Base-by-base conservation (phyloP, 2,797 vertebrate species). In the Sebastes diaconus region DNA sequence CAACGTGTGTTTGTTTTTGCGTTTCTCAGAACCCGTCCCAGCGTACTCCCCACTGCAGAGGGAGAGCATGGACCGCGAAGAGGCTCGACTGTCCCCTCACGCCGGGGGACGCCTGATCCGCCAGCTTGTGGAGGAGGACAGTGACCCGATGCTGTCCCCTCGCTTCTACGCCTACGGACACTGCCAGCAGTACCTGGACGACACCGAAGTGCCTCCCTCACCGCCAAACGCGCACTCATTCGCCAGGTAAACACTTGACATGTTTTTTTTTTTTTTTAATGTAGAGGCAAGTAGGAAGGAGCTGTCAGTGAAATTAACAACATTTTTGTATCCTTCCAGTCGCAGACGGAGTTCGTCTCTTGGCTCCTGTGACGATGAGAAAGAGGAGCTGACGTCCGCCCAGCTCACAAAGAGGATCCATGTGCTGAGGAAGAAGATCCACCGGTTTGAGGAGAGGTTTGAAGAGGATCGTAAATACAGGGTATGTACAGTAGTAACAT, bases 191-290 rank as follows among this genome's bases (percentile, higher is more conserved):
- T 99, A 99, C 89, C 95, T 99, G 90, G 97, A 99, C 12, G 99
- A 99, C 92, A 97, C 99, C 0, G 99, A 99, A 93, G 98, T 99
- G 86, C 98, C 99, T 54, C 99, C 99, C 24, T 99, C 99, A 1
- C 98, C 99, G 7, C 99, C 99, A 9, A 97, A 99, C 34, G 95
- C 97, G 3, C 98, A 99, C 90, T 97, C 98, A 0, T 99, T 99
- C 83, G 95, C 97, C 95, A 99, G 98, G 99, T 99, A 87, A 81
- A 83, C 4, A 5, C n/a, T 0, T 3, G 7, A 20, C 46, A 0
- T 2, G 12, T 8, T 34, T 58, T 4, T 2, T 0, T 7, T 8
- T 1, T 50, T n/a, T 10, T 9, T 39, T 39, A 39, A 1, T 8
- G 7, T 29, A 3, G 11, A 68, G 18, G 11, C 16, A 1, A 32